These are phyloP conservation scores for Hirundo rustica DNA, from an alignment of 2,797 vertebrate species.

Conservation along the genomic window DNA sequence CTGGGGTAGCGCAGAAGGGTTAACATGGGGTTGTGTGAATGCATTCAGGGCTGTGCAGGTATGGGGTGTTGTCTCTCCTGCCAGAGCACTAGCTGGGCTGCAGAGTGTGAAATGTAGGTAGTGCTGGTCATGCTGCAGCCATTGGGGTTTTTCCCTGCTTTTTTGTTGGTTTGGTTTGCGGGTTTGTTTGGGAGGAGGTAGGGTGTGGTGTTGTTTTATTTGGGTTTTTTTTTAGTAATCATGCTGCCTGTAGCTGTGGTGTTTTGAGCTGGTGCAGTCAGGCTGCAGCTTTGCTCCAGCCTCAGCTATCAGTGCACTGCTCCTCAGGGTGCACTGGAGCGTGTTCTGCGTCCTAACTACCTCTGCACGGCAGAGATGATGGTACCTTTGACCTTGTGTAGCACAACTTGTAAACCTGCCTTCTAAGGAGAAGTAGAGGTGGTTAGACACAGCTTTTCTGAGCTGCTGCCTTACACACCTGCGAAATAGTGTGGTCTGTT, in stretches of 20 bases:
- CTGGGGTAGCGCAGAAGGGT: neutral
- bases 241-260: neutral
- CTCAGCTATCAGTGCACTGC: neutral
- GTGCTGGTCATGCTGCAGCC: neutral
- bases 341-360: neutral
- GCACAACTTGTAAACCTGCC: neutral
- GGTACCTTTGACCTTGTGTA: neutral
- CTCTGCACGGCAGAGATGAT: neutral
- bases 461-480: neutral
- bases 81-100: neutral
- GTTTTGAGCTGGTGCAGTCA: neutral
- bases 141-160: accelerated
- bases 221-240: accelerated
- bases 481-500: neutral
- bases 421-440: neutral
- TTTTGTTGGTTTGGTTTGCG: neutral
- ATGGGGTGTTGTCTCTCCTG: neutral
- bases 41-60: neutral
- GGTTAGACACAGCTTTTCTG: neutral
- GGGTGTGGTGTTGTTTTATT: neutral
- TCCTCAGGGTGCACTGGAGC: neutral
- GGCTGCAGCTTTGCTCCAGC: neutral
- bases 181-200: neutral
- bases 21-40: accelerated
- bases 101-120: neutral